These are phyloP conservation scores for Phycodurus eques DNA, from an alignment of 2,113 vertebrate genomes.

Conservation along the genomic window DNA sequence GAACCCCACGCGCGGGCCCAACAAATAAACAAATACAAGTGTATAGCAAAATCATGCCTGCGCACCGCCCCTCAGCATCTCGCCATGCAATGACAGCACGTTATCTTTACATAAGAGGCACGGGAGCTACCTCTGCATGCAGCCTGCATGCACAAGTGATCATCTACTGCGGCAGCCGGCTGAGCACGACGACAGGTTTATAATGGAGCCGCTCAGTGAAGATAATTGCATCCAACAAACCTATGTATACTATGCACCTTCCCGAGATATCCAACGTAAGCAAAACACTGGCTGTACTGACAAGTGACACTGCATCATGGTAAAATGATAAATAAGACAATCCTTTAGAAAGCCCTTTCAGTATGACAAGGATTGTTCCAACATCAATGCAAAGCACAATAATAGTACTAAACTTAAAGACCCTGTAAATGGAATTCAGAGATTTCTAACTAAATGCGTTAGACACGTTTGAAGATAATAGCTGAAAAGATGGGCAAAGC, in stretches of 20 bases:
- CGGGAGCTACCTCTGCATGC: slow-evolving; percentile 15
- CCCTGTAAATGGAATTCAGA: too few species aligned
- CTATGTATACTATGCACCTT: not conserved
- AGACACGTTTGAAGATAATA: too few species aligned
- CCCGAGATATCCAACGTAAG: not conserved
- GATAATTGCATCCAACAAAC: not conserved
- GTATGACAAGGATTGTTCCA: too few species aligned
- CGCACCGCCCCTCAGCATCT: not conserved
- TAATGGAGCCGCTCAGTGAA: not conserved
- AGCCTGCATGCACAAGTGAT: slow-evolving; percentile 39
- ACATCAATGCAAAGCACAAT: too few species aligned
- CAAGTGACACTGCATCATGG: too few species aligned
- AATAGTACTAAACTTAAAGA: too few species aligned
- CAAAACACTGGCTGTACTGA: not conserved
- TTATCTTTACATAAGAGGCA: slow-evolving; percentile 31
- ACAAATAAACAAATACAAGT: not conserved
- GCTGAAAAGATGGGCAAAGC: too few species aligned
- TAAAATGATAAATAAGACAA: too few species aligned
- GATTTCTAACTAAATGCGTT: too few species aligned
- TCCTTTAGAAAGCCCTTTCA: too few species aligned
- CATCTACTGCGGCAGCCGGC: slow-evolving; percentile 51
- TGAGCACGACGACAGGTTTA: slow-evolving; percentile 1
- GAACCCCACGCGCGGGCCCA: not conserved
- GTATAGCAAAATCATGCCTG: not conserved
- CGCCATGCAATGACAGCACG: not conserved